Base-by-base conservation (phyloP, 2,113 vertebrate species). In the Bubo scandiacus region DNA sequence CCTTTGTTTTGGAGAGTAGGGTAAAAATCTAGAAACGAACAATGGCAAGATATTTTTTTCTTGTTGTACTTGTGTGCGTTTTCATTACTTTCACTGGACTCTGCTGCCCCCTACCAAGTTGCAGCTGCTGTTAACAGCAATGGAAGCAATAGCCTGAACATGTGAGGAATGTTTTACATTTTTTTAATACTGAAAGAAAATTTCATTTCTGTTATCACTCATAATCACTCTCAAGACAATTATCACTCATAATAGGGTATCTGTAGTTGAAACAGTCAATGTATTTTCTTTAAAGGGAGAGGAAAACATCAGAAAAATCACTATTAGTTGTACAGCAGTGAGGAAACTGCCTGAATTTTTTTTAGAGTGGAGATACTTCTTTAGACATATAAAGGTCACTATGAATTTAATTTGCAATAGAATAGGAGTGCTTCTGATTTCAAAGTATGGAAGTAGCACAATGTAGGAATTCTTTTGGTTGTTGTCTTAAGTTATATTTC, bases 61-160 rank as follows among this genome's bases (percentile, higher is more conserved):
- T 19, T 27, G 14, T 21, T 71, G 10, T 30, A 17, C 40, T 59
- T 49, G 14, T 62, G 59, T 47, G 30, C 12, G 0, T 66, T 73
- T 58, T 45, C 71, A 3, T 34, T 54, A 5, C 70, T 81, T 94
- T 87, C 23, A 1, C 1, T 43, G 87, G 93, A 49, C 91, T 96
- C 81, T 97, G 95, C 95, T 96, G 97, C 95, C 95, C 94, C 40
- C 94, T 95, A 34, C 72, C 91, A 95, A 67, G 47, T 17, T 49
- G 54, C 49, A 77, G 81, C 88, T 51, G 78, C 63, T 49, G 57
- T 9, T 67, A 70, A 16, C 86, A 74, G 79, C 62, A 15, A 1
- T 0, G 38, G 79, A 7, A 84, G 57, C 90, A 29, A 7, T 2
- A 70, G 75, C 83, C 51, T 20, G 27, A 58, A 17, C 19, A 9